Evolutionary conservation across 1,140 invertebrate species (phyloP).

Genomic region (Ips nitidus): DNA sequence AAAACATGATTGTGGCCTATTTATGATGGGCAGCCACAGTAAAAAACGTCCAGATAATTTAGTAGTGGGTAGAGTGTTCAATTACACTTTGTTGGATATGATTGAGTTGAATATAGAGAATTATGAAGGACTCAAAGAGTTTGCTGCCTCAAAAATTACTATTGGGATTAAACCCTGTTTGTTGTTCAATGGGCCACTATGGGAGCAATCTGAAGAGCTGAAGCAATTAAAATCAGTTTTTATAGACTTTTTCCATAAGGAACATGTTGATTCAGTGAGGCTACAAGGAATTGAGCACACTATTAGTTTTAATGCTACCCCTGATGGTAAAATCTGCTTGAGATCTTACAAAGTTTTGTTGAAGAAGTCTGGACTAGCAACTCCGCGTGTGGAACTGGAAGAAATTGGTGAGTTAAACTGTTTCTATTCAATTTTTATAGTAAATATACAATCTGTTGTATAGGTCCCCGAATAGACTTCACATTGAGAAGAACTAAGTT

Average conservation of each 20-base stretch:
- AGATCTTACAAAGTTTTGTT: slow-evolving; percentile 87
- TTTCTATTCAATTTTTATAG: slow-evolving; percentile 11
- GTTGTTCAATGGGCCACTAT: slow-evolving; percentile 90
- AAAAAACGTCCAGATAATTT: slow-evolving; percentile 96
- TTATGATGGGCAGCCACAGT: slow-evolving; percentile 85
- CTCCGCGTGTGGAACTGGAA: slow-evolving; percentile 86
- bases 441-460: background rate
- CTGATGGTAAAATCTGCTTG: slow-evolving; percentile 77
- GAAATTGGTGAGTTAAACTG: slow-evolving; percentile 72
- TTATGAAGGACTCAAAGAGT: slow-evolving; percentile 61
- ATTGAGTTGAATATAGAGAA: slow-evolving; percentile 87
- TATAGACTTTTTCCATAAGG: slow-evolving; percentile 91
- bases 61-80: slow-evolving; percentile 85
- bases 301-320: slow-evolving; percentile 80
- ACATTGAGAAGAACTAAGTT: slow-evolving; percentile 81
- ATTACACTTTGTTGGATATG: slow-evolving; percentile 92
- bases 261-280: slow-evolving; percentile 76
- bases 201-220: slow-evolving; percentile 80
- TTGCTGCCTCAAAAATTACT: slow-evolving; percentile 47
- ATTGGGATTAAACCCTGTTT: slow-evolving; percentile 87
- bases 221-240: slow-evolving; percentile 86
- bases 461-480: slow-evolving; percentile 88
- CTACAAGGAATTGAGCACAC: slow-evolving; percentile 93
- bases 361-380: slow-evolving; percentile 88
- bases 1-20: slow-evolving; percentile 87